These are phyloP conservation scores for Vicugna pacos DNA, from an alignment of 2,113 vertebrate species.

Conservation along the genomic window DNA sequence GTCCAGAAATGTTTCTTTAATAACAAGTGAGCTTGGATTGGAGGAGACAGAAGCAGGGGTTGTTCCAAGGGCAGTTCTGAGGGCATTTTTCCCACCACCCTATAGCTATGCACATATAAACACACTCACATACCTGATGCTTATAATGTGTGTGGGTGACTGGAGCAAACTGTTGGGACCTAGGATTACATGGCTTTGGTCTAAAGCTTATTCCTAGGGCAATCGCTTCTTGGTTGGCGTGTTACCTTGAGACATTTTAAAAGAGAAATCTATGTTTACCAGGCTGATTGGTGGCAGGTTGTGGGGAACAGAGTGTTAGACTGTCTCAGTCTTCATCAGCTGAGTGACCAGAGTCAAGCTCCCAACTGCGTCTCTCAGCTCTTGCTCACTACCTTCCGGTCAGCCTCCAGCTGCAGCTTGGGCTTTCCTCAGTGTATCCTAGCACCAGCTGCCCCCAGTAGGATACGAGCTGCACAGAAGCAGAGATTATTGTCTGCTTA, in stretches of 20 bases:
- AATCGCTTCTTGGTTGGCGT: not conserved
- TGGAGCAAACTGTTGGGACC: not conserved
- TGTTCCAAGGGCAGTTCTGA: not conserved
- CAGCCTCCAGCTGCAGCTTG: not conserved
- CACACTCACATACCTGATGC: no score
- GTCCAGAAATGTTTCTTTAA: not conserved
- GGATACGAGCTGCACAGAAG: not conserved
- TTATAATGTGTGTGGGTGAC: not conserved
- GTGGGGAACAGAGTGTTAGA: not conserved
- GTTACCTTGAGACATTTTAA: slow-evolving; percentile 4
- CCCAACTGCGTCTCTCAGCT: not conserved
- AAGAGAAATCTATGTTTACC: slow-evolving; percentile 22
- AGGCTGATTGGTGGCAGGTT: not conserved
- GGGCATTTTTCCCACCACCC: not conserved
- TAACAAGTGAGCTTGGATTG: not conserved
- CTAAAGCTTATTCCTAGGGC: not conserved
- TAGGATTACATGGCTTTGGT: not conserved
- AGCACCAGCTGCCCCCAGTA: not conserved
- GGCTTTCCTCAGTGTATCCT: not conserved
- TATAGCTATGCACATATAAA: not conserved
- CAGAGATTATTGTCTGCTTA: not conserved
- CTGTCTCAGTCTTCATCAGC: not conserved
- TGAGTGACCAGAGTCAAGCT: not conserved
- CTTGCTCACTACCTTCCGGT: not conserved
- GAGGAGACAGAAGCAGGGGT: slow-evolving; percentile 1